Evolutionary conservation across 2,888 invertebrate species (phyloP).

Genomic region (Yponomeuta evonymella): DNA sequence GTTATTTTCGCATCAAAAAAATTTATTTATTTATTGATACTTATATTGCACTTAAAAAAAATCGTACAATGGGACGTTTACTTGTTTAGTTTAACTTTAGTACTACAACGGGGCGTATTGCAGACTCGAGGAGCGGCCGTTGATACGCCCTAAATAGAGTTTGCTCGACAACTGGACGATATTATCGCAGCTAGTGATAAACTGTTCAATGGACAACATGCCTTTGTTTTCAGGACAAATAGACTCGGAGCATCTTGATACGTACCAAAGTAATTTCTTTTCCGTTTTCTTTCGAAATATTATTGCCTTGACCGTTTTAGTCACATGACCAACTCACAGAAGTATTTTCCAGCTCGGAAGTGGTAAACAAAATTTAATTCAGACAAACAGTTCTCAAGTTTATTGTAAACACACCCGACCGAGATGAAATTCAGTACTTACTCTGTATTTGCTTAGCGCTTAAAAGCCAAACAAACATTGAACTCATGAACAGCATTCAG

Average conservation of each 20-base stretch:
- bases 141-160: not conserved
- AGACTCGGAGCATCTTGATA: not conserved
- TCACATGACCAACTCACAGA: not conserved
- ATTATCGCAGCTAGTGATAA: not conserved
- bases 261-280: not conserved
- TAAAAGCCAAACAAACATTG: not conserved
- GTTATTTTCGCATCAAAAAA: conserved; percentile 1
- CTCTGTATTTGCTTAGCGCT: not conserved
- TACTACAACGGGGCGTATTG: not conserved
- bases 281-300: not conserved
- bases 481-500: not conserved
- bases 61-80: not conserved
- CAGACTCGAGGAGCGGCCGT: not conserved
- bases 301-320: not conserved
- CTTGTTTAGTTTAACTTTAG: not conserved
- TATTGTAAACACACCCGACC: conserved; percentile 1
- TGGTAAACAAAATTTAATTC: conserved; percentile 5
- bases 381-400: not conserved
- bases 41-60: too few relatives aligned
- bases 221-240: conserved; percentile 1
- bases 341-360: not conserved
- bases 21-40: too few relatives aligned
- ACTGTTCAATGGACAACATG: not conserved
- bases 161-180: not conserved
- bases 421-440: not conserved